Percentiles rank a stretch among this genome's conserved stretches.
phyloP scores from a whole-genome alignment of 2,888 invertebrate species.

The Cerastoderma edule region DNA sequence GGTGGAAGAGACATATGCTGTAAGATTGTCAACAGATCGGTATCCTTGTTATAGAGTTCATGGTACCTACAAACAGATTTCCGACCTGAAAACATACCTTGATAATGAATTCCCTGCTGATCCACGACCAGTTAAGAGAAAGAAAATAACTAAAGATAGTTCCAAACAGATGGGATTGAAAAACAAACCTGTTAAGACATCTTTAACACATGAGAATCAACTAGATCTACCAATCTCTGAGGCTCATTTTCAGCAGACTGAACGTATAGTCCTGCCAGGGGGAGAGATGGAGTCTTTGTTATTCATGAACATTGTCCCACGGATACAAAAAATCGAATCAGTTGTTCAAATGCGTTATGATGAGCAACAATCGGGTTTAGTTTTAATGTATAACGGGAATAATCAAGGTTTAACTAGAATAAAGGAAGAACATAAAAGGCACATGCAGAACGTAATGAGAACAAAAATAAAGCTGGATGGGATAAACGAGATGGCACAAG shows the following conservation, averaged over 20 bases:
- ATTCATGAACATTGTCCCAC: neutral
- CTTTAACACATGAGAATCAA: neutral
- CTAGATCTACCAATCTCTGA: neutral
- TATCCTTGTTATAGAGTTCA: neutral
- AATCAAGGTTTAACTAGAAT: neutral
- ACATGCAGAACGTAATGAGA: neutral
- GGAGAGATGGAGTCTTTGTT: neutral
- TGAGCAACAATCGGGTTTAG: neutral
- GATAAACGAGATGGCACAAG: neutral
- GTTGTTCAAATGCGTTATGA: constrained; percentile 3
- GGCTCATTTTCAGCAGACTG: neutral
- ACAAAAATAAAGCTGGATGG: neutral
- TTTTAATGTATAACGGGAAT: neutral
- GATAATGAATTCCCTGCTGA: neutral
- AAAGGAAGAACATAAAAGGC: neutral
- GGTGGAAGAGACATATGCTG: neutral
- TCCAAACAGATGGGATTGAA: neutral
- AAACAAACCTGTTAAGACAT: neutral
- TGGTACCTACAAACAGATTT: neutral
- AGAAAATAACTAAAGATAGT: neutral
- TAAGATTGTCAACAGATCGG: neutral
- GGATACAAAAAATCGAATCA: neutral
- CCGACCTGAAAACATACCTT: neutral
- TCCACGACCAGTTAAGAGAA: neutral
- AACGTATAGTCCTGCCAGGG: neutral